Evolutionary conservation across 2,797 vertebrate species (phyloP).

Genomic region (Martes flavigula): DNA sequence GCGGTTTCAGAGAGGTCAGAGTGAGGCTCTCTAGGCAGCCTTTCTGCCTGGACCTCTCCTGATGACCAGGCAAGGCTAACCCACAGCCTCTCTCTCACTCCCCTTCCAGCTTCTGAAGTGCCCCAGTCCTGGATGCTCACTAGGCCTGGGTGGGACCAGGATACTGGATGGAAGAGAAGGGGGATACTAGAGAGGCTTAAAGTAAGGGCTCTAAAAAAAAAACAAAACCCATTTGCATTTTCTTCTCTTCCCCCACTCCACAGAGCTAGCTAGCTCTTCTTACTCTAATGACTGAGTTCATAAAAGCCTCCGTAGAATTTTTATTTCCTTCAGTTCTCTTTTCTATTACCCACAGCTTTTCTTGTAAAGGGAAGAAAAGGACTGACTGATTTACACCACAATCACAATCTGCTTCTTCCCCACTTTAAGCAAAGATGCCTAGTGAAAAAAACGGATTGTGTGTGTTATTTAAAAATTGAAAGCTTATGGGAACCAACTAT

Average conservation of each 20-base stretch:
- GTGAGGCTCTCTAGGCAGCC: neutral
- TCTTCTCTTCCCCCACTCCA: neutral
- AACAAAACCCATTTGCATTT: neutral
- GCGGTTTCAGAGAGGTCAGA: neutral
- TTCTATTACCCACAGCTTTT: conserved; percentile 1
- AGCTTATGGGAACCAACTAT: neutral
- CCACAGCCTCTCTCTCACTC: neutral
- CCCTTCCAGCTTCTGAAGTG: neutral
- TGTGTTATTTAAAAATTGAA: conserved; percentile 43
- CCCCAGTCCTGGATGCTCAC: neutral
- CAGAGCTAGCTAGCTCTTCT: neutral
- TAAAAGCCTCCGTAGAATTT: neutral
- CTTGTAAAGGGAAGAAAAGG: neutral
- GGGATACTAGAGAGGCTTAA: neutral
- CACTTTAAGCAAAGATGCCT: conserved; percentile 22
- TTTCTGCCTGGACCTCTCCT: neutral
- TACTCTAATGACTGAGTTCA: neutral
- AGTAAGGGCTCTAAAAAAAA: neutral
- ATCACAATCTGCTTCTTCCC: conserved; percentile 17
- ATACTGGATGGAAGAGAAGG: neutral
- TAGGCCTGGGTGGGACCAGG: neutral
- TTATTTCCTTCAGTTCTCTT: neutral
- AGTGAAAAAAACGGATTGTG: neutral
- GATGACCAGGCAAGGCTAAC: neutral
- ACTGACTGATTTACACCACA: conserved; percentile 35